A percentile compares a stretch with the other conserved stretches of the same genome.
Conservation (phyloP, 1,140 invertebrate species). For the Bactericera cockerelli region DNA sequence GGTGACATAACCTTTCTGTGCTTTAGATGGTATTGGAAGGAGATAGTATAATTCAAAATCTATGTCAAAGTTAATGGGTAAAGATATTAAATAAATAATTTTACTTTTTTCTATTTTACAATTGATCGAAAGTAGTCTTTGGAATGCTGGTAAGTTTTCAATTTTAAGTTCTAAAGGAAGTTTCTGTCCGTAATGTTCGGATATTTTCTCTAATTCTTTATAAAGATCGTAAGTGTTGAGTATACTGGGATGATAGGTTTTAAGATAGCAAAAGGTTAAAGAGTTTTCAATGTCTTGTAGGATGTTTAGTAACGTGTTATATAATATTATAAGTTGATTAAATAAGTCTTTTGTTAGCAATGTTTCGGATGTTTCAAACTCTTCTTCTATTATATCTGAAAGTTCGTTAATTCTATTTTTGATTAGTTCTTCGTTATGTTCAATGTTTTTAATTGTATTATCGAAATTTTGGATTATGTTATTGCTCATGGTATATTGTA, state of each 20-base stretch:
- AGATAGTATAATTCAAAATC: neutral
- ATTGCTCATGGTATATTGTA: neutral
- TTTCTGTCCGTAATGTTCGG: too few species aligned
- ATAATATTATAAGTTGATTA: neutral
- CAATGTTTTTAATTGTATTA: neutral
- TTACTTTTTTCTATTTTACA: neutral
- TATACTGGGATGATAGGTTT: slow-evolving; percentile 4
- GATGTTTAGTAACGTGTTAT: neutral
- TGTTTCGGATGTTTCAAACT: neutral
- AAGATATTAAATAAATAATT: slow-evolving; percentile 1
- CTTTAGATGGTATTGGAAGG: neutral
- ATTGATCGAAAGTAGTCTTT: neutral
- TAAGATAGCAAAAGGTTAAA: neutral
- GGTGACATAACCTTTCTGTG: neutral
- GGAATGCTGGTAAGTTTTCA: neutral
- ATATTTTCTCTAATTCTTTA: too few species aligned
- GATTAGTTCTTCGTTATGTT: neutral
- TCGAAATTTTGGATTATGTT: neutral
- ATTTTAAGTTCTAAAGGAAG: too few species aligned
- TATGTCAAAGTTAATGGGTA: neutral
- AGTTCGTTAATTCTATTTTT: neutral
- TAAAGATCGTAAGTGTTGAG: too few species aligned
- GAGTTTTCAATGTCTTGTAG: neutral
- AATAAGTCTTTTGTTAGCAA: neutral
- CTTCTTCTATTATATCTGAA: neutral